Evolutionary conservation across 2,888 invertebrate genomes (phyloP), one percentile per base, ranked within the genome.

Genomic region (Caenorhabditis parvicauda): DNA sequence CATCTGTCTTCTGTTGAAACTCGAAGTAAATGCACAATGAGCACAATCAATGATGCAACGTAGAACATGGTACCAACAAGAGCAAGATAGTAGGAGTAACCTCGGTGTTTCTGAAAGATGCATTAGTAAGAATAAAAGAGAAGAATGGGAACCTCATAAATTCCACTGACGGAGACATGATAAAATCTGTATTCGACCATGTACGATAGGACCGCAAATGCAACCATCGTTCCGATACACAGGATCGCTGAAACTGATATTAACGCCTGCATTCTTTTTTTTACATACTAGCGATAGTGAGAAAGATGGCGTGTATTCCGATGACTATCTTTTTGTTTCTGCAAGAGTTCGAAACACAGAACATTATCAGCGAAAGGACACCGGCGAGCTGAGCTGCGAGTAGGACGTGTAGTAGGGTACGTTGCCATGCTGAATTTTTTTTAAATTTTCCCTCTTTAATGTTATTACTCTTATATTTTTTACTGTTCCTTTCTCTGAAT

Each of bases 131-230:
- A 19, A 44, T 7, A 29, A n/a, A 35, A 12, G 19, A 46, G 37
- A 39, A 12, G 17, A 5, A 25, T n/a, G 22, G 24, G 21, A 32
- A 75, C 76, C 61, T 79, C 79, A 56, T 79, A 79, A 28, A 79
- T 79, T 42, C 79, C 79, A 53, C 72, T 72, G 28, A 79, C 79
- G 17, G 72, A 73, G 14, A 79, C 79, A 45, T 76, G 74, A 56
- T 71, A 78, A 61, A 78, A 78, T 32, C 78, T 68, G 41, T 78
- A 78, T 48, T 78, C 76, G 22, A 78, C 78, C 78, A 78, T 78
- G 46, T 75, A 71, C 3, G 77, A 69, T 50, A 74, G 68, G 14
- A 75, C 67, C 6, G 72, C 63, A 50, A 78, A 78, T 17, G 74
- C 58, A 27, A 72, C 39, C 17, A 73, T 58, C 49, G 68, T 67